phyloP scores from a whole-genome alignment of 35 echinoderm and acorn worm genomes.

The Heliocidaris tuberculata region DNA sequence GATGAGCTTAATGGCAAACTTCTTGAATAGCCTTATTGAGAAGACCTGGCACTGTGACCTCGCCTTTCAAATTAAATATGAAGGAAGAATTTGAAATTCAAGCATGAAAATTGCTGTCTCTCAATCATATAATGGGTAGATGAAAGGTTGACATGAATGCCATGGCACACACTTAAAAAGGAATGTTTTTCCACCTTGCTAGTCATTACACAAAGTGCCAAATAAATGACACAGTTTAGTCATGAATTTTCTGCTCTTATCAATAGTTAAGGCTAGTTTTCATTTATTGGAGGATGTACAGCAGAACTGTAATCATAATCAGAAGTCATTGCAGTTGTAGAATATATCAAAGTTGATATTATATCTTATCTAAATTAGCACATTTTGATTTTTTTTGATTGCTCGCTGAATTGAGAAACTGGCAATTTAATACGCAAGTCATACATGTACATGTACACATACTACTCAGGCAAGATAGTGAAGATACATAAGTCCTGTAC shows the following conservation, averaged over 20 bases:
- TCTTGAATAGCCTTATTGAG: background rate
- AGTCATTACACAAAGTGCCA: background rate
- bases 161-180: background rate
- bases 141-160: background rate
- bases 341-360: too few species aligned
- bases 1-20: background rate
- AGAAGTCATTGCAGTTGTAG: too few species aligned
- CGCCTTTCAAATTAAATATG: background rate
- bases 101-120: background rate
- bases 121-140: background rate
- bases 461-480: too few species aligned
- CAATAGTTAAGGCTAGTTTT: too few species aligned
- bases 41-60: background rate
- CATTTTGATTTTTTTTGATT: too few species aligned
- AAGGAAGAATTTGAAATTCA: slow-evolving; percentile 6
- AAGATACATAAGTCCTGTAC: too few species aligned
- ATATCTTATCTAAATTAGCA: too few species aligned
- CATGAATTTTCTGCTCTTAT: background rate
- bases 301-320: too few species aligned
- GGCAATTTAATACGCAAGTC: too few species aligned
- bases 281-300: too few species aligned
- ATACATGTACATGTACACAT: too few species aligned
- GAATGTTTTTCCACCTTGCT: background rate
- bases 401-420: too few species aligned
- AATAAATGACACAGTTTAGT: background rate